Evolutionary conservation across 2,797 vertebrate species (phyloP).

Genomic region (Bovichtus variegatus): DNA sequence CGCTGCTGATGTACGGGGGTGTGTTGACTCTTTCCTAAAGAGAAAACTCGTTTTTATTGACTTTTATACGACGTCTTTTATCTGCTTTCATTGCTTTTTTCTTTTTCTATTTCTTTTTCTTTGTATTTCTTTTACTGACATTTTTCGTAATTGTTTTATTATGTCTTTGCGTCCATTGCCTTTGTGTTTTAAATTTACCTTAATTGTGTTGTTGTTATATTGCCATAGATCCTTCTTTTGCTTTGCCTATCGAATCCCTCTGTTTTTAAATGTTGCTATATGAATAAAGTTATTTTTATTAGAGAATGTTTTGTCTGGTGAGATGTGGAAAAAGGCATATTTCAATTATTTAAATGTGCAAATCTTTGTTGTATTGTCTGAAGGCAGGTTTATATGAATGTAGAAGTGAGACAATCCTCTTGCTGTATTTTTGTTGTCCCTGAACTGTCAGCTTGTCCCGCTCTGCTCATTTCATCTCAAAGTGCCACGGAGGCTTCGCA

Average conservation of each 20-base stretch:
- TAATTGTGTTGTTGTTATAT: too few relatives aligned
- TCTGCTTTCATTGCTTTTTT: too few relatives aligned
- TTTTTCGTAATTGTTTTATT: too few relatives aligned
- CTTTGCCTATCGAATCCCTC: too few relatives aligned
- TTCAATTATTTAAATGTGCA: constrained; percentile 28
- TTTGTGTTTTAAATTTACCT: too few relatives aligned
- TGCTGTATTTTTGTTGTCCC: constrained; percentile 21
- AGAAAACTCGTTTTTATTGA: too few relatives aligned
- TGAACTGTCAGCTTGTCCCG: constrained; percentile 29
- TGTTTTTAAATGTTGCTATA: too few relatives aligned
- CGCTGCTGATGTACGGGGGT: constrained; percentile 20
- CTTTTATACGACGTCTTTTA: too few relatives aligned
- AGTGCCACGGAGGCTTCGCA: constrained; percentile 47
- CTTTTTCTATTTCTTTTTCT: too few relatives aligned
- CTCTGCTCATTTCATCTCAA: constrained; percentile 47
- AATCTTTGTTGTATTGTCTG: constrained; percentile 29
- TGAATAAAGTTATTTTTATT: background rate
- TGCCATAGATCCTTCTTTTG: too few relatives aligned
- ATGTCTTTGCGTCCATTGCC: too few relatives aligned
- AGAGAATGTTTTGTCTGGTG: background rate
- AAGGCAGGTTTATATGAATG: constrained; percentile 8
- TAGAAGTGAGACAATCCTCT: constrained; percentile 1
- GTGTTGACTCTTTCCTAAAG: constrained; percentile 11
- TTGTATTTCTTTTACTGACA: too few relatives aligned
- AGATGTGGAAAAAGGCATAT: background rate